Percentiles rank a stretch among this genome's conserved stretches.
Evolutionary conservation across 2,888 invertebrate species (phyloP).

Genomic region (Agonopterix arenella): DNA sequence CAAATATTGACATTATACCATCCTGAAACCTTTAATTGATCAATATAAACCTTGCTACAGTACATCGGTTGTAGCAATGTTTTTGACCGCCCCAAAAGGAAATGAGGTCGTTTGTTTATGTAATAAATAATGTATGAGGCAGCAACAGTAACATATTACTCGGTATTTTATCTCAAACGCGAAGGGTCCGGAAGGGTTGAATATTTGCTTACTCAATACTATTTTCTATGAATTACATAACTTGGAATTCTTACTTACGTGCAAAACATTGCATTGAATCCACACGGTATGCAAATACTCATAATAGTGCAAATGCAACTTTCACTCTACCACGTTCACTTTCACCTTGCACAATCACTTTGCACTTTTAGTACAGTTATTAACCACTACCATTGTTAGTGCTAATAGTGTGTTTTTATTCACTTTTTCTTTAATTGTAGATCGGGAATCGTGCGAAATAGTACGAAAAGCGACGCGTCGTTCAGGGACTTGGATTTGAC

Average conservation of each 20-base stretch:
- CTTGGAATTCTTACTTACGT: conserved; percentile 20
- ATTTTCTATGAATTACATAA: background rate
- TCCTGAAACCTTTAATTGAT: too few relatives aligned
- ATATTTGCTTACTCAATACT: too few relatives aligned
- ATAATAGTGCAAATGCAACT: conserved; percentile 7
- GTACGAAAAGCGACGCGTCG: conserved; percentile 26
- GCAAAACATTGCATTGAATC: conserved; percentile 22
- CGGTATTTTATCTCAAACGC: too few relatives aligned
- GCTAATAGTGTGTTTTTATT: background rate
- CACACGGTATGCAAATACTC: conserved; percentile 14
- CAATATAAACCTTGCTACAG: too few relatives aligned
- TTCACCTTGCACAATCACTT: background rate
- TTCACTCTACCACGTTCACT: conserved; percentile 8
- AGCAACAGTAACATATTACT: too few relatives aligned
- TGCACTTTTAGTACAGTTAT: too few relatives aligned
- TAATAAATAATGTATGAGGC: too few relatives aligned
- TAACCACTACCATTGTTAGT: background rate
- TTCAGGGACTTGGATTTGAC: conserved; percentile 31
- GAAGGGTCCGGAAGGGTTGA: too few relatives aligned
- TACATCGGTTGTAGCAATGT: too few relatives aligned
- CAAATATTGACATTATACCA: too few relatives aligned
- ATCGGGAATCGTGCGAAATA: conserved; percentile 1
- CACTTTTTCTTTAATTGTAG: background rate
- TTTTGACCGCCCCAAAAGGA: too few relatives aligned
- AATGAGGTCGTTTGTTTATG: too few relatives aligned